Base-by-base conservation (phyloP, 2,888 invertebrate genomes). In the Cyrtodaria siliqua region DNA sequence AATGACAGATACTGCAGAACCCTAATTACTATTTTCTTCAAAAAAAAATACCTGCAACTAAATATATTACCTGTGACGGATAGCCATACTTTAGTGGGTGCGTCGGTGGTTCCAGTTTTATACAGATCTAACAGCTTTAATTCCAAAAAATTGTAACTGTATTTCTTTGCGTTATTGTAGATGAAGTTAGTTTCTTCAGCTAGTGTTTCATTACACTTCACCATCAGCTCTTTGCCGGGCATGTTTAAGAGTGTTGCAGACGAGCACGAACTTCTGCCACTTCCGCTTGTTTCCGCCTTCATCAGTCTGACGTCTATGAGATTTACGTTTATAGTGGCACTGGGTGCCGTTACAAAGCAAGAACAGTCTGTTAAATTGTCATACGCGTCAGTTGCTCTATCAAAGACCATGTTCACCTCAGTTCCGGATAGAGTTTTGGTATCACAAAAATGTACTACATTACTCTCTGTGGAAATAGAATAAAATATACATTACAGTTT, bases 11-110 rank as follows among this genome's bases (percentile, higher is more conserved):
- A n/a, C n/a, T n/a, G n/a, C n/a, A n/a, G n/a, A n/a, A n/a, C n/a
- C n/a, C n/a, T n/a, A n/a, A n/a, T n/a, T n/a, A n/a, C n/a, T n/a
- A n/a, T n/a, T n/a, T n/a, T n/a, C n/a, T n/a, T n/a, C n/a, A n/a
- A n/a, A n/a, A n/a, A n/a, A n/a, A n/a, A n/a, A n/a, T n/a, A n/a
- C n/a, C n/a, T n/a, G n/a, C n/a, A n/a, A n/a, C n/a, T n/a, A n/a
- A n/a, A n/a, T n/a, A 33, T 33, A 8, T 33, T 75, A 75, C 75
- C 69, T 53, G 27, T 55, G 18, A 75, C 49, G 49, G 53, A 38
- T n/a, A 75, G 33, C 75, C 75, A 75, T 9, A 75, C 38, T n/a
- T 69, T 42, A 0, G 24, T 23, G 14, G 75, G 75, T 12, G 53
- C 29, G 42, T 75, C 75, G 14, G 42, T 29, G 8, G 14, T 18